Evolutionary conservation across 2,888 invertebrate genomes (phyloP).

Genomic region (Drosophila aldrichi): DNA sequence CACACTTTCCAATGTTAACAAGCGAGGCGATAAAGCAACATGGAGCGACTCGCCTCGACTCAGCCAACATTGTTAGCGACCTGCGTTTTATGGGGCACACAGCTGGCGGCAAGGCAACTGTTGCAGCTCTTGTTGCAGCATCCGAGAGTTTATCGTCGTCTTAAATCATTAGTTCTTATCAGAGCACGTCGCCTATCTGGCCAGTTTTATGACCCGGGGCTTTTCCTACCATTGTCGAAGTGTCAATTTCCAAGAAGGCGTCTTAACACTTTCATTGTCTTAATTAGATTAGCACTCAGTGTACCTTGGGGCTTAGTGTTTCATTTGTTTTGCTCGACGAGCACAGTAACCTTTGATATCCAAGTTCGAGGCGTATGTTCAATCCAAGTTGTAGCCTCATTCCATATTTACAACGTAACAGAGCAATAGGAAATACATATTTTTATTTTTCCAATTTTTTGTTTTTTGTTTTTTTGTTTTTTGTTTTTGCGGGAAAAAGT

Average conservation of each 20-base stretch:
- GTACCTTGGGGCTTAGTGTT: constrained; percentile 19
- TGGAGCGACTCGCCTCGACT: constrained; percentile 21
- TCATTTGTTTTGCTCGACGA: not conserved
- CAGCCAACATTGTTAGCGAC: constrained; percentile 10
- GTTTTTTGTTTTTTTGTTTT: not conserved
- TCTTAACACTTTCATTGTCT: constrained; percentile 71
- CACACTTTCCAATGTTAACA: constrained; percentile 73
- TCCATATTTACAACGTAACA: not conserved
- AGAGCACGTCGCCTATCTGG: constrained; percentile 46
- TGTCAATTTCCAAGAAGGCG: constrained; percentile 58
- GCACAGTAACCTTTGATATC: constrained; percentile 12
- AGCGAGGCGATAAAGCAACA: constrained; percentile 64
- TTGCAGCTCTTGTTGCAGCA: constrained; percentile 47
- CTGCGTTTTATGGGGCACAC: constrained; percentile 52
- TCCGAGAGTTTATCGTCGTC: constrained; percentile 54
- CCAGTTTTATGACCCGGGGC: constrained; percentile 40
- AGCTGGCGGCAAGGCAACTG: constrained; percentile 40
- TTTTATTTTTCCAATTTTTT: not conserved
- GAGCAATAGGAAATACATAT: not conserved
- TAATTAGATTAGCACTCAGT: constrained; percentile 53
- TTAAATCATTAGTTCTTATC: constrained; percentile 65
- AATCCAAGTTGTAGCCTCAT: not conserved
- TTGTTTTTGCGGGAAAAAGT: not conserved
- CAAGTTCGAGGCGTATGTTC: not conserved
- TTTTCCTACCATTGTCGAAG: constrained; percentile 36